phyloP scores from a whole-genome alignment of 2,888 invertebrate genomes.

The Pycnomerus fuliginosus region DNA sequence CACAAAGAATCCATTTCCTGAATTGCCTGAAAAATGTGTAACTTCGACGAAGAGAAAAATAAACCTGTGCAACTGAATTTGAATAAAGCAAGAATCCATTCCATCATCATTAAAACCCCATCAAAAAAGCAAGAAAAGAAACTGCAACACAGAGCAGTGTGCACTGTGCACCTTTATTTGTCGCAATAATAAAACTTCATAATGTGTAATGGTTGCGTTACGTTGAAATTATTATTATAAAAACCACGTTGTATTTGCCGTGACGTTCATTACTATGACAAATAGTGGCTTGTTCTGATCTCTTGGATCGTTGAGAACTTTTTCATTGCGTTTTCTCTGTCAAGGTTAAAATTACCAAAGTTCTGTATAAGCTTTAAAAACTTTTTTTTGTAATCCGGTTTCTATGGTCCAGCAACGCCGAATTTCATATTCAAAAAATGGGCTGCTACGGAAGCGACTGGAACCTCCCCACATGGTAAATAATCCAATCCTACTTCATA shows the following conservation, averaged over 20 bases:
- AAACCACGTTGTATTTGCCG: slow-evolving; percentile 26
- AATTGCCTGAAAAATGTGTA: slow-evolving; percentile 18
- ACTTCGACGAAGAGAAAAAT: too few relatives aligned
- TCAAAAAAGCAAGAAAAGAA: slow-evolving; percentile 13
- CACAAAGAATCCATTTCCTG: slow-evolving; percentile 12
- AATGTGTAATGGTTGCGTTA: slow-evolving; percentile 21
- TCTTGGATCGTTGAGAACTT: slow-evolving; percentile 28
- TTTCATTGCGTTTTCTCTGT: slow-evolving; percentile 27
- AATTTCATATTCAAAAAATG: too few relatives aligned
- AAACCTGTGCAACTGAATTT: too few relatives aligned
- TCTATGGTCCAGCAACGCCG: too few relatives aligned
- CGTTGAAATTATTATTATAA: slow-evolving; percentile 19
- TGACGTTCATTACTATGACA: slow-evolving; percentile 31
- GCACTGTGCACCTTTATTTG: slow-evolving; percentile 12
- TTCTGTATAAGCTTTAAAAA: too few relatives aligned
- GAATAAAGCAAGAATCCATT: slow-evolving; percentile 6
- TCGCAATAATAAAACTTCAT: slow-evolving; percentile 19
- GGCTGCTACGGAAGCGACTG: too few relatives aligned
- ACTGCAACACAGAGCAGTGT: slow-evolving; percentile 8
- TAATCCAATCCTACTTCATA: too few relatives aligned
- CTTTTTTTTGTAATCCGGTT: too few relatives aligned
- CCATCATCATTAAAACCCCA: slow-evolving; percentile 19
- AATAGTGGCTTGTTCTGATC: slow-evolving; percentile 34
- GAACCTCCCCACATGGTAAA: too few relatives aligned
- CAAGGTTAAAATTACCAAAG: slow-evolving; percentile 30